phyloP scores from a whole-genome alignment of 2,888 invertebrate species.

The Tiliacea citrago region DNA sequence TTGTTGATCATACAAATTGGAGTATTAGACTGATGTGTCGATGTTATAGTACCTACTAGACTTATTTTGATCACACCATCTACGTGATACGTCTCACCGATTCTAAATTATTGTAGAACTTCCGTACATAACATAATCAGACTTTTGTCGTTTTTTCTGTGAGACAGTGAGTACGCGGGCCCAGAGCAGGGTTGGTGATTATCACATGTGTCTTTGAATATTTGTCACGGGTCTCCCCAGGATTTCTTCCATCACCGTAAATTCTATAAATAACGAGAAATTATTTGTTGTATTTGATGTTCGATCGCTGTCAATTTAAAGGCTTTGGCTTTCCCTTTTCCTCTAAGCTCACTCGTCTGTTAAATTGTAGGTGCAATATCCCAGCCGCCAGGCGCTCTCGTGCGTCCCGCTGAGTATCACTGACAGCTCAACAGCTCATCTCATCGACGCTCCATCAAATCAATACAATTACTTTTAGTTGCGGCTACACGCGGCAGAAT shows the following conservation, averaged over 20 bases:
- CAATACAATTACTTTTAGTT: constrained; percentile 63
- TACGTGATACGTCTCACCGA: not conserved
- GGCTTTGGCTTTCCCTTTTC: constrained; percentile 12
- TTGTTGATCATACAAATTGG: constrained; percentile 35
- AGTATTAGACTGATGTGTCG: constrained; percentile 16
- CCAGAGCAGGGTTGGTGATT: not conserved
- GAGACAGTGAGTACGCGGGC: not conserved
- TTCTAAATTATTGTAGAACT: not conserved
- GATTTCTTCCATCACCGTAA: not conserved
- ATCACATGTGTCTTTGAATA: not conserved
- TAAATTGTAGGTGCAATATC: constrained; percentile 4
- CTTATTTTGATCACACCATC: constrained; percentile 1
- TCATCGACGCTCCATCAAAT: constrained; percentile 48
- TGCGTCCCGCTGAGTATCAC: not conserved
- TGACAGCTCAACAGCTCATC: constrained; percentile 38
- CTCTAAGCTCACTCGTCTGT: constrained; percentile 5
- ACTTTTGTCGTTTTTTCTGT: not conserved
- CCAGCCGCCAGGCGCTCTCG: constrained; percentile 16
- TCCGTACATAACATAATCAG: not conserved
- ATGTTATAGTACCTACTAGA: constrained; percentile 4
- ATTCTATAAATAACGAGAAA: not conserved
- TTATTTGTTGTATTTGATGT: not conserved
- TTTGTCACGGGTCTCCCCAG: not conserved
- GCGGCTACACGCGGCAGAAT: not conserved
- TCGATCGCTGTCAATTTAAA: not conserved